Conservation (phyloP, 2,113 vertebrate species). For the Sinocyclocheilus anophthalmus region DNA sequence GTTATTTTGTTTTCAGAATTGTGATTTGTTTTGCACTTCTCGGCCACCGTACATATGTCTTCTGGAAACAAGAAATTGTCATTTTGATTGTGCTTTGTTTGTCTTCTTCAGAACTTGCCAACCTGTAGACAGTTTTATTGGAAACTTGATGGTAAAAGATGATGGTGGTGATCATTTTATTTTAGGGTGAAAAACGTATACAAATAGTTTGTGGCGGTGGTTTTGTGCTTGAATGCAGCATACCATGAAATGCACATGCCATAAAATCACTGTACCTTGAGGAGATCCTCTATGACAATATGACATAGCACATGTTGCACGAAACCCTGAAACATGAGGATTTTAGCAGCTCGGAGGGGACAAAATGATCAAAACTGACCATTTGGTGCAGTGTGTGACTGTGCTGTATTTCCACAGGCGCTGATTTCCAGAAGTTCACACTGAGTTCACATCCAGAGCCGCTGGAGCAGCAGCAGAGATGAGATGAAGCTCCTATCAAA, state of each 20-base stretch:
- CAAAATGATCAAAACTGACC: background rate
- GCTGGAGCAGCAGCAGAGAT: background rate
- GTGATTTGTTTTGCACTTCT: too few relatives aligned
- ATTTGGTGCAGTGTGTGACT: background rate
- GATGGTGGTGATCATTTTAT: background rate
- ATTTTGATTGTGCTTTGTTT: too few relatives aligned
- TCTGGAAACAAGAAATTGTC: background rate
- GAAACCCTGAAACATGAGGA: background rate
- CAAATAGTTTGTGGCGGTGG: background rate
- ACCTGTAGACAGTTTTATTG: background rate
- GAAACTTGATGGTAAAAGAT: background rate
- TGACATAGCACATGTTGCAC: background rate
- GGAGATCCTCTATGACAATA: background rate
- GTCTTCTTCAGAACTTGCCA: background rate
- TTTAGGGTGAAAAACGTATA: background rate
- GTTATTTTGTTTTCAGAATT: too few relatives aligned
- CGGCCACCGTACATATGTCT: background rate
- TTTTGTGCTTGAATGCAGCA: background rate
- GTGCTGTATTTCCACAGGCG: background rate
- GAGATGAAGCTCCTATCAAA: background rate
- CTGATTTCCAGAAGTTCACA: constrained; percentile 10
- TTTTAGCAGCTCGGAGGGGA: background rate
- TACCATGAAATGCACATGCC: background rate
- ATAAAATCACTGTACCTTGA: background rate
- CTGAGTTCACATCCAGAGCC: background rate